These are phyloP conservation scores for Baccha elongata DNA, from an alignment of 2,888 invertebrate genomes.

Conservation along the genomic window DNA sequence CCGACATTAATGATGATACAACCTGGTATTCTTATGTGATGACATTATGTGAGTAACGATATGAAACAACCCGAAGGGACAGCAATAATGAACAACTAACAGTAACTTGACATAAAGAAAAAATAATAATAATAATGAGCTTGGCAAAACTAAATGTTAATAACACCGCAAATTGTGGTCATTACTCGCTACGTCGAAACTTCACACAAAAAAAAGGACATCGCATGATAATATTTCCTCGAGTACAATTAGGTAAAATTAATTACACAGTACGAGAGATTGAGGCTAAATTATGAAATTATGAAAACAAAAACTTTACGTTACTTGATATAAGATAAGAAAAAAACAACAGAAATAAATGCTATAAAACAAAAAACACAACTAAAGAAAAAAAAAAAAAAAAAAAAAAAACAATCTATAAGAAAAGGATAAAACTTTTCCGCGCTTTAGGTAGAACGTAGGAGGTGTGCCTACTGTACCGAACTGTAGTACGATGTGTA, in stretches of 20 bases:
- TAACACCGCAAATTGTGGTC: conserved; percentile 52
- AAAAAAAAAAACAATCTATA: conserved; percentile 37
- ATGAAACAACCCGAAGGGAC: conserved; percentile 55
- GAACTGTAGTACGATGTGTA: conserved; percentile 3
- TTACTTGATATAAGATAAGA: conserved; percentile 1
- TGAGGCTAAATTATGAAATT: conserved; percentile 68
- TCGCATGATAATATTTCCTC: conserved; percentile 49
- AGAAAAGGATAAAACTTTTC: conserved; percentile 59
- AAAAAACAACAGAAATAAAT: conserved; percentile 15
- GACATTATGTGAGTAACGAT: conserved; percentile 53
- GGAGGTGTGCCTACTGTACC: background rate
- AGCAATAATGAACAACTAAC: conserved; percentile 9
- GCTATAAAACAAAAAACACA: conserved; percentile 9
- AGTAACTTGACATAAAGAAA: background rate
- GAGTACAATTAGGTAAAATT: conserved; percentile 67
- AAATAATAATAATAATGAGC: conserved; percentile 52
- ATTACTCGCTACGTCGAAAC: conserved; percentile 40
- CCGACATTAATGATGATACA: conserved; percentile 42
- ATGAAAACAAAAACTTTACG: conserved; percentile 56
- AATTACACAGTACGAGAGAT: conserved; percentile 63
- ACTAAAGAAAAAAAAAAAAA: background rate
- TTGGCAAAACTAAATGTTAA: conserved; percentile 58
- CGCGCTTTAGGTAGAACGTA: conserved; percentile 4
- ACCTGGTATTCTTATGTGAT: conserved; percentile 36
- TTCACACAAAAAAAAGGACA: conserved; percentile 38